These are phyloP conservation scores for Zele albiditarsus DNA, from an alignment of 2,888 invertebrate genomes.

Conservation along the genomic window DNA sequence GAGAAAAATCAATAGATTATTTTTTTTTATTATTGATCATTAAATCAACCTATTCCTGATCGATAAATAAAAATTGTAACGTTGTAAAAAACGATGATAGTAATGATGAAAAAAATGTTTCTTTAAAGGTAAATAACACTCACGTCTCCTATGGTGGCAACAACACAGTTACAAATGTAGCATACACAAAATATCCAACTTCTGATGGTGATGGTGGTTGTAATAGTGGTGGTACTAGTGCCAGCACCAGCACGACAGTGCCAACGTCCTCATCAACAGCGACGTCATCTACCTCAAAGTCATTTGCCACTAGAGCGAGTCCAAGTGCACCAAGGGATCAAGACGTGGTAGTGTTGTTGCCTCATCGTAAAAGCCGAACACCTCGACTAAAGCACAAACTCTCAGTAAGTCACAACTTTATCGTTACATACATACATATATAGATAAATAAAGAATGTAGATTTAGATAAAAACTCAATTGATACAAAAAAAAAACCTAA, in stretches of 20 bases:
- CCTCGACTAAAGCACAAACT: conserved; percentile 65
- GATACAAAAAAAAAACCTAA: not conserved
- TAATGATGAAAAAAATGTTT: not conserved
- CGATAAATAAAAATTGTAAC: too few species aligned
- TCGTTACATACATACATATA: not conserved
- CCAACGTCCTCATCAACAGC: conserved; percentile 49
- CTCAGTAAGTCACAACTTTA: conserved; percentile 58
- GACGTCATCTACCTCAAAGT: conserved; percentile 50
- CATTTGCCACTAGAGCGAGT: conserved; percentile 47
- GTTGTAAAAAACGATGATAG: too few species aligned
- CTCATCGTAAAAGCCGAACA: conserved; percentile 64
- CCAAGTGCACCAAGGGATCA: conserved; percentile 59
- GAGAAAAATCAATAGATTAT: too few species aligned
- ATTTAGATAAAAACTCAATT: conserved; percentile 1
- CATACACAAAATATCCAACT: conserved; percentile 62
- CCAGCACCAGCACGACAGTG: conserved; percentile 31
- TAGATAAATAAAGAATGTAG: not conserved
- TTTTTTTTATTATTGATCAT: too few species aligned
- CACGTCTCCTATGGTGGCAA: conserved; percentile 80
- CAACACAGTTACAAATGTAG: conserved; percentile 78
- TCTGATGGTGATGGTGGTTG: conserved; percentile 46
- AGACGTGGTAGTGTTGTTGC: conserved; percentile 64
- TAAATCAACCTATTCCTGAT: too few species aligned
- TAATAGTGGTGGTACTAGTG: conserved; percentile 48
- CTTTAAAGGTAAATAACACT: conserved; percentile 76